Base-by-base conservation (phyloP, 2,113 vertebrate species). In the Bujurquina vittata region DNA sequence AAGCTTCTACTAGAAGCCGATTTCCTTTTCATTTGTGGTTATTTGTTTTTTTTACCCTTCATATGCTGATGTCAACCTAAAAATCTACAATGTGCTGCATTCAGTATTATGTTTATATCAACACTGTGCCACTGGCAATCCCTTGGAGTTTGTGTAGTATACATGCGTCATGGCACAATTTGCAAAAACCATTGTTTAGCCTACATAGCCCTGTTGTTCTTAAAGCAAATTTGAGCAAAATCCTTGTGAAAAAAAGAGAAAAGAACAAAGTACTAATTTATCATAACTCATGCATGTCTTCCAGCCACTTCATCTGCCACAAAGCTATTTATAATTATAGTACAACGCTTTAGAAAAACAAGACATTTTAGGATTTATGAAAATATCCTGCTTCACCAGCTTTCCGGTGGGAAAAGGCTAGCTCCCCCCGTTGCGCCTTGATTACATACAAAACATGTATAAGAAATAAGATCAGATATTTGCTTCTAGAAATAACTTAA, bases 311-410 rank as follows among this genome's bases (percentile, higher is more conserved):
- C 74, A 82, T 75, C 31, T 3, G 84, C 89, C 91, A 85, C 85
- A 91, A 92, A 90, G 77, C 80, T 94, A 92, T 95, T 94, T 93
- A 95, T 95, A 93, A 93, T 94, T 94, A 95, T 89, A 94, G 74
- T 94, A 94, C 93, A 94, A 90, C 80, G 89, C 87, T 93, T 91
- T 91, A 91, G 87, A 94, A 93, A 94, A 93, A 89, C 89, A 91
- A 91, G 91, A 95, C 89, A 91, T 92, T 92, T 85, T 77, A 89
- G 89, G 89, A 67, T 85, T 87, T 93, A 91, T 81, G 90, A 93
- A 94, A 94, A 92, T 92, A 94, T 94, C 91, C 85, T 87, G 88
- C 89, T 87, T 89, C 76, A 84, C 85, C 63, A 90, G 85, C 83
- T 90, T 86, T 85, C 89, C 83, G 89, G 22, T 80, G 77, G 86